Conservation (phyloP, 1,140 invertebrate species). For the Brachionus sp. region DNA sequence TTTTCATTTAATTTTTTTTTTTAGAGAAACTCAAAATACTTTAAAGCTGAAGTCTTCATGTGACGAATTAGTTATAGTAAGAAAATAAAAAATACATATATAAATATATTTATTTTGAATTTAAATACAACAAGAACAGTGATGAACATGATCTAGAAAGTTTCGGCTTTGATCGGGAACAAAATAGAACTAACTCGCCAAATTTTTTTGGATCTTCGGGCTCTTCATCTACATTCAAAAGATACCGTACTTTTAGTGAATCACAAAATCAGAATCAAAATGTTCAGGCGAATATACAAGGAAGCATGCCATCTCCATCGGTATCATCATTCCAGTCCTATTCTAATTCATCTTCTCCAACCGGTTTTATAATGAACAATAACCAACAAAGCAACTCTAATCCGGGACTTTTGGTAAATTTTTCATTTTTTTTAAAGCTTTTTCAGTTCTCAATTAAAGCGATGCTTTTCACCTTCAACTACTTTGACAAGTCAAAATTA, state of each 20-base stretch:
- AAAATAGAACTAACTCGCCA: slow-evolving; percentile 7
- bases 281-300: background rate
- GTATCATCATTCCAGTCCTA: slow-evolving; percentile 7
- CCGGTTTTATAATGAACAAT: background rate
- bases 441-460: background rate
- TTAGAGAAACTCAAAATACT: slow-evolving; percentile 29
- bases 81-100: background rate
- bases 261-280: slow-evolving; percentile 16
- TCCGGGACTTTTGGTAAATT: slow-evolving; percentile 16
- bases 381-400: background rate
- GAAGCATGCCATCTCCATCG: slow-evolving; percentile 38
- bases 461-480: slow-evolving; percentile 33
- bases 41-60: slow-evolving; percentile 33
- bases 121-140: background rate
- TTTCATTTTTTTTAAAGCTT: background rate
- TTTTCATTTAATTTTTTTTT: background rate
- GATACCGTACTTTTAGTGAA: slow-evolving; percentile 44
- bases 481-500: slow-evolving; percentile 41
- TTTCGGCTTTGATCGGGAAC: slow-evolving; percentile 13
- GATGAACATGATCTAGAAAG: background rate
- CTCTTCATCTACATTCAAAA: slow-evolving; percentile 34
- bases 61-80: slow-evolving; percentile 39
- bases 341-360: slow-evolving; percentile 42
- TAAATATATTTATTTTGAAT: background rate
- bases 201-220: background rate